phyloP scores from a whole-genome alignment of 2,888 invertebrate species.

The Metacarcinus magister region DNA sequence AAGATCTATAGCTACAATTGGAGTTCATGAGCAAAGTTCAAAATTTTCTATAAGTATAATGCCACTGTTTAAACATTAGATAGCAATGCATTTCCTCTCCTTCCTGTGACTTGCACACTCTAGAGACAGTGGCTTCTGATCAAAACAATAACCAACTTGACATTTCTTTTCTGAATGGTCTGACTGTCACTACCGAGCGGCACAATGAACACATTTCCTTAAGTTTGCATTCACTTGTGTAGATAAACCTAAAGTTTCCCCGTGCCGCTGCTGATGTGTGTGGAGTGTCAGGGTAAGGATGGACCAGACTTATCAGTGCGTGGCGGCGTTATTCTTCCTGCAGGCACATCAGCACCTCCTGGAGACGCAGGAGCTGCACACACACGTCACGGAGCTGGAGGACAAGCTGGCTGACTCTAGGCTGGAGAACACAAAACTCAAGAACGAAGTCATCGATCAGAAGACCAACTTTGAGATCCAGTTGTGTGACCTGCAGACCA shows the following conservation, averaged over 20 bases:
- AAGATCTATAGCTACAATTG: not conserved
- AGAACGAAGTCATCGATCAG: constrained; percentile 95
- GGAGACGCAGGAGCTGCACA: constrained; percentile 86
- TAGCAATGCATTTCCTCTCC: too few relatives aligned
- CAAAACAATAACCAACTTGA: not conserved
- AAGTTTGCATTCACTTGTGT: not conserved
- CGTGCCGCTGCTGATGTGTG: not conserved
- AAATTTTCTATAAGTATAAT: not conserved
- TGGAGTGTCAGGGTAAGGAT: not conserved
- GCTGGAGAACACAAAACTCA: constrained; percentile 92
- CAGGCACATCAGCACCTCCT: constrained; percentile 76
- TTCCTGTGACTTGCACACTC: not conserved
- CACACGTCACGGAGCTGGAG: constrained; percentile 93
- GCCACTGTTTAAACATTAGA: too few relatives aligned
- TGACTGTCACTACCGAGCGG: not conserved
- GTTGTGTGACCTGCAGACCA: constrained; percentile 94
- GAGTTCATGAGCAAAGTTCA: not conserved
- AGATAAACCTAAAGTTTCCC: not conserved
- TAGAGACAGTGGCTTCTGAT: not conserved
- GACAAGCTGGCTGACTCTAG: constrained; percentile 94
- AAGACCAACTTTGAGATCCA: constrained; percentile 93
- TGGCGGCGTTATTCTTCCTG: not conserved
- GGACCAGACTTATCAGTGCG: not conserved
- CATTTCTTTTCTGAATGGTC: not conserved
- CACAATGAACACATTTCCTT: not conserved